These are phyloP conservation scores for Hypselothyrea guttata DNA, from an alignment of 2,888 invertebrate species.

Conservation along the genomic window DNA sequence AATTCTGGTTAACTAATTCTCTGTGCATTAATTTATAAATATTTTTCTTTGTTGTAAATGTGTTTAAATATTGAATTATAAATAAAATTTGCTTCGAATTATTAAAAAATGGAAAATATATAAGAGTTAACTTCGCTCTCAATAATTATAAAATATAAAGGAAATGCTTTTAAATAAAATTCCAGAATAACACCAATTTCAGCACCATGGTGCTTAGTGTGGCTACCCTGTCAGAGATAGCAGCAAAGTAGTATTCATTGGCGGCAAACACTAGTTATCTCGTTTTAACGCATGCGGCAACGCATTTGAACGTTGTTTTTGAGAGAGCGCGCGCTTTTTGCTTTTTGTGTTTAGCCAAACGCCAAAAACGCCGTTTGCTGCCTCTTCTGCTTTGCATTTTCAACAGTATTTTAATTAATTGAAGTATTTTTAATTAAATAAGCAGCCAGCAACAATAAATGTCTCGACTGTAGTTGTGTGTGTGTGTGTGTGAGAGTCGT, in stretches of 20 bases:
- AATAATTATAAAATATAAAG: too few relatives aligned
- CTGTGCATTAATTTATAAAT: too few relatives aligned
- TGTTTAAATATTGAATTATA: too few relatives aligned
- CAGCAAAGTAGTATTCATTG: constrained; percentile 16
- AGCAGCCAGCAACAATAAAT: constrained; percentile 56
- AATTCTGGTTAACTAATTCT: too few relatives aligned
- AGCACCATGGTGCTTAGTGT: too few relatives aligned
- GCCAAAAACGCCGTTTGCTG: constrained; percentile 31
- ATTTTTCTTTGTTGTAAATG: too few relatives aligned
- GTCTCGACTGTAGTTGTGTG: constrained; percentile 31
- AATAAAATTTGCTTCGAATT: too few relatives aligned
- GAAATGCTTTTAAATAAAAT: too few relatives aligned
- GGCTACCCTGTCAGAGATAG: too few relatives aligned
- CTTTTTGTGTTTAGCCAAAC: constrained; percentile 29
- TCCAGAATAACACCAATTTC: too few relatives aligned
- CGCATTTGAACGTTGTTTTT: constrained; percentile 26
- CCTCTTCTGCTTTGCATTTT: constrained; percentile 43
- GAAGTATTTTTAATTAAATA: constrained; percentile 76
- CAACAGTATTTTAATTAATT: constrained; percentile 66
- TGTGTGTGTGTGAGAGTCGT: constrained; percentile 56
- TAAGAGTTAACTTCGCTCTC: too few relatives aligned
- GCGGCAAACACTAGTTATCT: constrained; percentile 61
- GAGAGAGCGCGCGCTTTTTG: constrained; percentile 65
- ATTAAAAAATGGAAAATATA: too few relatives aligned
- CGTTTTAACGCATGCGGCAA: constrained; percentile 60